Base-by-base conservation (phyloP, 2,113 vertebrate genomes). In the Todiramphus saurophagus region DNA sequence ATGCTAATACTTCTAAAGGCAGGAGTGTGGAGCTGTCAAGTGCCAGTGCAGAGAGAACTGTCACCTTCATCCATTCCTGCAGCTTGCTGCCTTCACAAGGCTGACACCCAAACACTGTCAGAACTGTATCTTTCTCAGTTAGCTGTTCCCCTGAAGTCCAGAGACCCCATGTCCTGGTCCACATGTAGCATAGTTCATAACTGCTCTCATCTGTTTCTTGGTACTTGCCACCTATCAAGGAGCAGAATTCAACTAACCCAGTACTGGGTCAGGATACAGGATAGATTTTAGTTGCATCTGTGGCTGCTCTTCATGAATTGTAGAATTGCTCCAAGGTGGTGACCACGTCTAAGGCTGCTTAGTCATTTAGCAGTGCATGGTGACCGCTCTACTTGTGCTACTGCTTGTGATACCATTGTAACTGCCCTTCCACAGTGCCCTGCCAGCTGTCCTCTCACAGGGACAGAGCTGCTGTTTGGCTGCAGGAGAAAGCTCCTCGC, bases 171-270 rank as follows among this genome's bases (percentile, higher is more conserved):
- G 41, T 67, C 44, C 27, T 72, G 50, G 9, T 79, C 39, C 37
- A 33, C 12, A 56, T 63, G 68, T 13, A 78, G 72, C n/a, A 1
- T 14, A 50, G 44, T 31, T 75, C 13, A 0, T 35, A 8, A 19
- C 60, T 60, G 20, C 73, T 87, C 44, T 63, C 21, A 11, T 13
- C 41, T 21, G 3, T 30, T 70, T 46, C 60, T 77, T 46, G 66
- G 41, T 51, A 41, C 51, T 81, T 16, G 50, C 28, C 25, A 5
- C 1, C 0, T 10, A 0, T 11, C 51, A 21, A 21, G 43, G 43
- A 64, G 37, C 64, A 78, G 77, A 91, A 50, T 20, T 73, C 24
- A 21, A 20, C 44, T 46, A 48, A 39, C 41, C 14, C 33, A 5
- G 27, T 53, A 4, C 3, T 48, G 41, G 21, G 9, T 59, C 15